Evolutionary conservation across 2,797 vertebrate genomes (phyloP), one percentile per base, ranked within the genome.

Genomic region (Pterois miles): DNA sequence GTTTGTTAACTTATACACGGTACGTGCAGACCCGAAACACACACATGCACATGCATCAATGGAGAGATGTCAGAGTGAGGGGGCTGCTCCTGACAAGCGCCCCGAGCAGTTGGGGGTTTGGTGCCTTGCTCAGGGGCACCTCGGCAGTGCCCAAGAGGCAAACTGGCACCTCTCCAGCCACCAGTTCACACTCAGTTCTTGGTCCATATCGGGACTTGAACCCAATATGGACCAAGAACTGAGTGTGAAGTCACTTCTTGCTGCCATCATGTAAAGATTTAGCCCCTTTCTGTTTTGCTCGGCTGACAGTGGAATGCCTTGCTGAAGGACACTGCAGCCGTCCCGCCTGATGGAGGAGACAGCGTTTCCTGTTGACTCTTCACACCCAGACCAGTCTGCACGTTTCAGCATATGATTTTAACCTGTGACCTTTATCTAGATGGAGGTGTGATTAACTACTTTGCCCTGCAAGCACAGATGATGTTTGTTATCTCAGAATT

Each of bases 351-450:
- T 13, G 53, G 54, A 66, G 18, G 46, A 31, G 46, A 13, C 16
- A 0, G 2, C 13, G 56, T 54, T 86, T 84, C 77, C 81, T 75
- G 65, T 62, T 64, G 27, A 56, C 57, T 63, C 14, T 62, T 70
- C 48, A 65, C 78, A 52, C 60, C 65, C 69, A 74, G 50, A 54
- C 48, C 22, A 1, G 18, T 12, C 29, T 46, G 78, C 84, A 72
- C 14, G 82, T 83, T 63, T 33, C 12, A 76, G 71, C 85, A 23
- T 60, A 83, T 54, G 33, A 62, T 71, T 74, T 62, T 48, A 50
- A 57, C 33, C 34, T 46, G 13, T 40, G n/a, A 34, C 27, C 18
- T 72, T 83, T 38, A 63, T 60, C 53, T 40, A 23, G 23, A 27
- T 25, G 57, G 38, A 31, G 43, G 18, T 46, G 53, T 60, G 40